Conservation (phyloP, 2,113 vertebrate genomes). For the Podarcis cretensis region DNA sequence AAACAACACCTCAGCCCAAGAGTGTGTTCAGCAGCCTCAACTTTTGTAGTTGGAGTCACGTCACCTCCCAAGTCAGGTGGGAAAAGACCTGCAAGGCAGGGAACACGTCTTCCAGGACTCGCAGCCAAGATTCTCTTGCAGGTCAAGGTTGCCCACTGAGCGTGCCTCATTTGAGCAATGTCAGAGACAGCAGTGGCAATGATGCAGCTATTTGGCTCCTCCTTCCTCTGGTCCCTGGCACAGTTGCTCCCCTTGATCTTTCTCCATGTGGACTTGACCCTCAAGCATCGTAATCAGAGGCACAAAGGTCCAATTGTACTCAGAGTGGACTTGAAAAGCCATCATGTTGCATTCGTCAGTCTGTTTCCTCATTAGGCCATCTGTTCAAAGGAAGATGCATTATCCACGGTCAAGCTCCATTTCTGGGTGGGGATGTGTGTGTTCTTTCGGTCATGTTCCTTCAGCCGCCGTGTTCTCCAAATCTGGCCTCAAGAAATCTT, state of each 20-base stretch:
- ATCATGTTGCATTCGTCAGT: background rate
- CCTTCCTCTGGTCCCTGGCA: background rate
- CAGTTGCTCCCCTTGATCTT: background rate
- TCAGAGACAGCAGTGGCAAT: no score
- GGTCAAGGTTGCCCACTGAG: background rate
- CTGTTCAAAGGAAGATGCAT: constrained; percentile 21
- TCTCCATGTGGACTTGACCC: background rate
- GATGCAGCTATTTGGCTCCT: no score
- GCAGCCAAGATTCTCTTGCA: background rate
- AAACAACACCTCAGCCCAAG: no score
- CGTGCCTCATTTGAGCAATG: no score
- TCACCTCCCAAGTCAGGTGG: no score
- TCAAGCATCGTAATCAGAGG: background rate
- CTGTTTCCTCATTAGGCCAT: background rate
- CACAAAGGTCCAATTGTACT: constrained; percentile 15
- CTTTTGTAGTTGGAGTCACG: no score
- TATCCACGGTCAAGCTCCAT: background rate
- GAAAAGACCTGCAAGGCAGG: no score
- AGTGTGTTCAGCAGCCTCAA: no score
- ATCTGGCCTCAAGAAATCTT: background rate
- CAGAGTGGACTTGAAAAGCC: background rate
- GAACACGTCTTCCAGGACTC: no score
- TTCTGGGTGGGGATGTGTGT: background rate
- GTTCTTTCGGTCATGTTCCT: background rate
- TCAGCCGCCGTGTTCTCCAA: background rate